Percentiles rank a stretch among this genome's conserved stretches.
phyloP scores from a whole-genome alignment of 2,797 vertebrate genomes.

The Poeciliopsis turneri region DNA sequence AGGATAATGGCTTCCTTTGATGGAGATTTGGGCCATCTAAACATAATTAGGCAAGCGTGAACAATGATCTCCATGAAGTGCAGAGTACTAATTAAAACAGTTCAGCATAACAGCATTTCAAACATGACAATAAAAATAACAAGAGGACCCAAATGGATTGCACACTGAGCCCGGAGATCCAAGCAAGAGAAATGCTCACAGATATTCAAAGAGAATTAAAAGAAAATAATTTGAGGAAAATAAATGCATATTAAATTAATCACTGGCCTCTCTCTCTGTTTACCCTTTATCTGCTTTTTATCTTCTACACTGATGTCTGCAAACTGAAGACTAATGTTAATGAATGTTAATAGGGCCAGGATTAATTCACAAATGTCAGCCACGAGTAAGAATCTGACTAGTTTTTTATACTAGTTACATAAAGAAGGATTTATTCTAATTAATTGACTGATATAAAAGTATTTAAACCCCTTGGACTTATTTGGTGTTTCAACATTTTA shows the following conservation, averaged over 20 bases:
- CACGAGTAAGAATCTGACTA: slow-evolving; percentile 28
- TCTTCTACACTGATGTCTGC: slow-evolving; percentile 18
- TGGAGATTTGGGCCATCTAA: slow-evolving; percentile 80
- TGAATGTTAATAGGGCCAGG: slow-evolving; percentile 10
- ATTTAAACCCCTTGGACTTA: background rate
- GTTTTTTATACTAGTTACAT: slow-evolving; percentile 13
- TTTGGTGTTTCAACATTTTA: background rate
- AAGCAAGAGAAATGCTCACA: slow-evolving; percentile 44
- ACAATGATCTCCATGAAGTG: slow-evolving; percentile 82
- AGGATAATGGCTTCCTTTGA: slow-evolving; percentile 81
- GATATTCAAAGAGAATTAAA: slow-evolving; percentile 61
- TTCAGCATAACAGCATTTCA: slow-evolving; percentile 79
- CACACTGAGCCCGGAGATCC: slow-evolving; percentile 64
- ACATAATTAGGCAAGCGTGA: slow-evolving; percentile 82
- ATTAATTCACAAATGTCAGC: slow-evolving; percentile 36
- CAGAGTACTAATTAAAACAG: slow-evolving; percentile 83
- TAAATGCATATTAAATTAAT: slow-evolving; percentile 53
- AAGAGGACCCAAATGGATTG: slow-evolving; percentile 74
- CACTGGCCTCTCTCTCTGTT: slow-evolving; percentile 30
- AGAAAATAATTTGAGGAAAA: slow-evolving; percentile 47
- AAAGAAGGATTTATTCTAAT: slow-evolving; percentile 1
- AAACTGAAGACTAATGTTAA: slow-evolving; percentile 41
- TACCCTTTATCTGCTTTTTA: slow-evolving; percentile 24
- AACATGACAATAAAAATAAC: slow-evolving; percentile 81
- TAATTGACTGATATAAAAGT: background rate